These are phyloP conservation scores for Corythornis vintsioides DNA, from an alignment of 2,113 vertebrate species.

Conservation along the genomic window DNA sequence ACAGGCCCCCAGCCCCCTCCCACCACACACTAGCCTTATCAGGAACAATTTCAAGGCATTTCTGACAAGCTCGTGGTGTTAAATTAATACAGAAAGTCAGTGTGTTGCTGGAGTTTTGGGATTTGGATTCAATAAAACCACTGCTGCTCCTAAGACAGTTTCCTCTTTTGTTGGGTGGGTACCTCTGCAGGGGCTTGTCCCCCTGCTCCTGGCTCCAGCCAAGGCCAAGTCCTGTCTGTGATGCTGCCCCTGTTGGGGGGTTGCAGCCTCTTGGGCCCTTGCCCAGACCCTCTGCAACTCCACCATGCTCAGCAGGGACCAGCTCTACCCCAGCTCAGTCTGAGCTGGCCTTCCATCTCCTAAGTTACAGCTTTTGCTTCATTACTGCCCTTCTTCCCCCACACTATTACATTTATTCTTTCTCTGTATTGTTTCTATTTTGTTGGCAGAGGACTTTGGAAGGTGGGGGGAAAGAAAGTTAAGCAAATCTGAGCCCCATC, in stretches of 20 bases:
- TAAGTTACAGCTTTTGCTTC: constrained; percentile 12
- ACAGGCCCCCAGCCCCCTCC: background rate
- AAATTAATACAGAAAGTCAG: background rate
- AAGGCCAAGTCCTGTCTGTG: background rate
- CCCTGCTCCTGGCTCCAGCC: background rate
- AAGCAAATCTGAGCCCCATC: background rate
- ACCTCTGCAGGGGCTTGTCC: background rate
- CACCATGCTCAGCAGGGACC: background rate
- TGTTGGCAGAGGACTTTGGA: constrained; percentile 15
- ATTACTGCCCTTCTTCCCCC: background rate
- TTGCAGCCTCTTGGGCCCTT: background rate
- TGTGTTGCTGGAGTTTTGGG: background rate
- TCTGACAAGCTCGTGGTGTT: background rate
- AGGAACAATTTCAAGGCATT: background rate
- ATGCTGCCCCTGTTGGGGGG: background rate
- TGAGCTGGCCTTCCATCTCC: background rate
- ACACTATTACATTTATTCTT: background rate
- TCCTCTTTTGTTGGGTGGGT: background rate
- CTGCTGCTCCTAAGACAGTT: background rate
- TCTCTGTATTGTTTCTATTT: background rate
- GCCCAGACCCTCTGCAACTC: background rate
- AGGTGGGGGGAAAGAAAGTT: constrained; percentile 14
- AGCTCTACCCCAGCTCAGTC: background rate
- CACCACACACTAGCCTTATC: background rate
- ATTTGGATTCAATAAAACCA: background rate